phyloP scores from a whole-genome alignment of 2,888 invertebrate genomes.

The Drosophila nr. perissopoda region DNA sequence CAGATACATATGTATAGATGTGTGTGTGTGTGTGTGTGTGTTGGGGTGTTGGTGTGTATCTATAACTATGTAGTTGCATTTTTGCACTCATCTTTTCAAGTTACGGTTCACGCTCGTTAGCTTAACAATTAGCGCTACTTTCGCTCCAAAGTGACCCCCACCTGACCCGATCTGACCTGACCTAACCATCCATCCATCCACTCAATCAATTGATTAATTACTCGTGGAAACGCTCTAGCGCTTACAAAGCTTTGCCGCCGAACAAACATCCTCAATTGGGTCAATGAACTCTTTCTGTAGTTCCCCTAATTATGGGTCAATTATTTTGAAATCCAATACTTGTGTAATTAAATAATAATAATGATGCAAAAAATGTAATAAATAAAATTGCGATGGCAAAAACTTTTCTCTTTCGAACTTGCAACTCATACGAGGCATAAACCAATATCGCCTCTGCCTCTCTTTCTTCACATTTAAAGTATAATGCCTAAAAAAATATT shows the following conservation, averaged over 20 bases:
- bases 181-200: not conserved
- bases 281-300: not conserved
- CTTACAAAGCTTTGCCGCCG: not conserved
- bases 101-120: slow-evolving; percentile 7
- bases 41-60: not conserved
- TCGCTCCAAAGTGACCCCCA: not conserved
- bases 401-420: not conserved
- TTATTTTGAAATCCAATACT: not conserved
- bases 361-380: not conserved
- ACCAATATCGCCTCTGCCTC: too few relatives aligned
- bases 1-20: slow-evolving; percentile 3
- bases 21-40: too few relatives aligned
- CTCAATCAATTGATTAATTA: not conserved
- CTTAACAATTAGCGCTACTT: slow-evolving; percentile 13
- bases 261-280: not conserved
- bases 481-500: not conserved
- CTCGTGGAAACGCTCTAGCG: not conserved
- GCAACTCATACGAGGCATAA: not conserved
- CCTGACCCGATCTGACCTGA: not conserved
- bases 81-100: slow-evolving; percentile 2
- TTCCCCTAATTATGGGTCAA: not conserved
- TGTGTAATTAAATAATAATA: not conserved
- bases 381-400: not conserved
- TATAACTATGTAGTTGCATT: not conserved
- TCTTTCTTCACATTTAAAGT: not conserved